Percentiles rank a stretch among this genome's conserved stretches.
Evolutionary conservation across 2,888 invertebrate species (phyloP).

Genomic region (Eupithecia subfuscata): DNA sequence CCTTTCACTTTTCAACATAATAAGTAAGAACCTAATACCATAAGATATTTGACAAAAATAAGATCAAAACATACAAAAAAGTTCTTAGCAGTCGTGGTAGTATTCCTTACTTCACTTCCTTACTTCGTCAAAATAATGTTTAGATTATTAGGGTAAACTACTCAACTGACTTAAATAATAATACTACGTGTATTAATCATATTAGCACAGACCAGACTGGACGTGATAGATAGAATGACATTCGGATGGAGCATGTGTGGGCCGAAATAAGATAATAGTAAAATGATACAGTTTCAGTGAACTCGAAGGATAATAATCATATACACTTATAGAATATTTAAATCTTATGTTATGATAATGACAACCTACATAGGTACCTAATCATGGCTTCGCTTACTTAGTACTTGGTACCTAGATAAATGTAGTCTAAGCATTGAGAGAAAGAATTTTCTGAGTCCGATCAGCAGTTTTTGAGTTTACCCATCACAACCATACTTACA

Average conservation of each 20-base stretch:
- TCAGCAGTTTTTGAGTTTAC: background rate
- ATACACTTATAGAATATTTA: background rate
- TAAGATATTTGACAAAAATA: background rate
- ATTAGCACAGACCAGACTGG: slow-evolving; percentile 1
- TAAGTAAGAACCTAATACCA: background rate
- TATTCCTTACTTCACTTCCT: background rate
- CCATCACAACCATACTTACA: background rate
- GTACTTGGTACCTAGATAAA: background rate
- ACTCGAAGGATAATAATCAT: background rate
- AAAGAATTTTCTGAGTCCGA: background rate
- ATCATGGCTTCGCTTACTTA: background rate
- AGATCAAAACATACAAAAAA: background rate
- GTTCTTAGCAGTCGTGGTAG: background rate
- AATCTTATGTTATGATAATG: background rate
- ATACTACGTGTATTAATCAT: background rate
- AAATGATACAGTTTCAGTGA: slow-evolving; percentile 39
- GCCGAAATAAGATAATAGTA: slow-evolving; percentile 48
- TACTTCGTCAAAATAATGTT: background rate
- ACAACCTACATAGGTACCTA: background rate
- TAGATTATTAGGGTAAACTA: background rate
- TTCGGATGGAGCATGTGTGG: slow-evolving; percentile 45
- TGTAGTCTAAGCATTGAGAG: background rate
- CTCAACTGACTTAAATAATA: background rate
- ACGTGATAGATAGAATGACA: slow-evolving; percentile 53
- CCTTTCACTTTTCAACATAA: slow-evolving; percentile 30